Percentiles rank a stretch among this genome's conserved stretches.
These are phyloP conservation scores for Cosmopolites sordidus DNA, from an alignment of 2,888 invertebrate genomes.

Conservation along the genomic window DNA sequence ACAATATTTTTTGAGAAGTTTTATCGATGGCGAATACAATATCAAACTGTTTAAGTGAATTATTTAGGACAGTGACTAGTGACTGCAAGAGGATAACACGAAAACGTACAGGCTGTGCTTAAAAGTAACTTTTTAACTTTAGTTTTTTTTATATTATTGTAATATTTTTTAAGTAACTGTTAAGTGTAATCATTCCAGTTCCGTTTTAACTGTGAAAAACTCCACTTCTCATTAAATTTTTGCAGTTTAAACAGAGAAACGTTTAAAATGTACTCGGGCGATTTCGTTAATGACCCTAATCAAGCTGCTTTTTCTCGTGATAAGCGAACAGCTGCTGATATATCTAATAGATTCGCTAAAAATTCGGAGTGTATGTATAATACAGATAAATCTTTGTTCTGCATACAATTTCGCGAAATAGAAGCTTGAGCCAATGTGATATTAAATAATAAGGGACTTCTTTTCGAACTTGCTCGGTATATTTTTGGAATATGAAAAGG, in stretches of 20 bases:
- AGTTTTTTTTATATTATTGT: constrained; percentile 21
- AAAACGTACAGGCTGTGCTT: constrained; percentile 42
- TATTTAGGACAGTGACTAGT: constrained; percentile 23
- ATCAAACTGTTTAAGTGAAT: constrained; percentile 17
- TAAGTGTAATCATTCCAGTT: constrained; percentile 39
- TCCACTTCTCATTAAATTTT: constrained; percentile 6
- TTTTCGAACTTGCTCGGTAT: constrained; percentile 17
- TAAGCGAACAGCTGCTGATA: too few species aligned
- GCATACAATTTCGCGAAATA: neutral
- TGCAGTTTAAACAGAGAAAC: constrained; percentile 12
- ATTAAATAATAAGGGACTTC: neutral
- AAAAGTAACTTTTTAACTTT: constrained; percentile 26
- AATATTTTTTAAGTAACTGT: constrained; percentile 13
- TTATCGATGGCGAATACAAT: constrained; percentile 11
- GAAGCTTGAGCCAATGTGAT: too few species aligned
- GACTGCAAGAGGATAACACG: constrained; percentile 21
- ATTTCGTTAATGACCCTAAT: too few species aligned
- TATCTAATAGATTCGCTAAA: too few species aligned
- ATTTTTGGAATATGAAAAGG: constrained; percentile 22
- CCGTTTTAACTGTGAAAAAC: constrained; percentile 34
- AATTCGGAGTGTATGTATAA: too few species aligned
- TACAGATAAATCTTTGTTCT: too few species aligned
- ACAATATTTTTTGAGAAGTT: constrained; percentile 26
- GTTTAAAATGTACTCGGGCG: too few species aligned
- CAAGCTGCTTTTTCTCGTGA: too few species aligned